Evolutionary conservation across 2,888 invertebrate species (phyloP).

Genomic region (Anodontia alba): DNA sequence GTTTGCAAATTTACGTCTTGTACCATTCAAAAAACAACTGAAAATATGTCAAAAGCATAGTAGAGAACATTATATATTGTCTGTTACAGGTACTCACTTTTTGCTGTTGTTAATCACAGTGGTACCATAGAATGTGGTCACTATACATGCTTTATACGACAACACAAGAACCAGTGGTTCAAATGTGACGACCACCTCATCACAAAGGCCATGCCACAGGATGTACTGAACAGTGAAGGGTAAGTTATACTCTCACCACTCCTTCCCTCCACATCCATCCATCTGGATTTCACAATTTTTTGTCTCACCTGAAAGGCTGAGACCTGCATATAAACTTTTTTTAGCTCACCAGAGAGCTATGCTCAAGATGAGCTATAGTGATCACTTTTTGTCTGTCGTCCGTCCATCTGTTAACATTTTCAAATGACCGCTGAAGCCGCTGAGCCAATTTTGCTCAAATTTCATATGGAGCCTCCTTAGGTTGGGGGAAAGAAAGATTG

Average conservation of each 20-base stretch:
- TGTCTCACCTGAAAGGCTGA: background rate
- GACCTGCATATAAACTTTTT: background rate
- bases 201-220: slow-evolving; percentile 93
- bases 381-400: too few relatives aligned
- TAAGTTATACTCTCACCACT: slow-evolving; percentile 86
- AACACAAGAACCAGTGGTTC: slow-evolving; percentile 90
- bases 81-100: slow-evolving; percentile 93
- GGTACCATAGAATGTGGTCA: slow-evolving; percentile 97
- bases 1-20: too few relatives aligned
- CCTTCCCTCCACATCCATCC: background rate
- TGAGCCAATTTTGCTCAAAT: too few relatives aligned
- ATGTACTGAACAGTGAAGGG: slow-evolving; percentile 98
- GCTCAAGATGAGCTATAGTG: too few relatives aligned
- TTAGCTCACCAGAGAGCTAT: background rate
- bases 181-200: slow-evolving; percentile 98
- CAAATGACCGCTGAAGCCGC: background rate
- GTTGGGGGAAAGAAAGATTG: too few relatives aligned
- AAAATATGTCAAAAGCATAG: too few relatives aligned
- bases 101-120: slow-evolving; percentile 98
- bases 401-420: too few relatives aligned
- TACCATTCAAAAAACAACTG: too few relatives aligned
- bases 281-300: background rate
- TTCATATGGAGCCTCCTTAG: too few relatives aligned
- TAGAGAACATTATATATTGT: too few relatives aligned
- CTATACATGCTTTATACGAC: slow-evolving; percentile 98